These are phyloP conservation scores for Ypsolopha sequella DNA, from an alignment of 2,888 invertebrate genomes.

Conservation along the genomic window DNA sequence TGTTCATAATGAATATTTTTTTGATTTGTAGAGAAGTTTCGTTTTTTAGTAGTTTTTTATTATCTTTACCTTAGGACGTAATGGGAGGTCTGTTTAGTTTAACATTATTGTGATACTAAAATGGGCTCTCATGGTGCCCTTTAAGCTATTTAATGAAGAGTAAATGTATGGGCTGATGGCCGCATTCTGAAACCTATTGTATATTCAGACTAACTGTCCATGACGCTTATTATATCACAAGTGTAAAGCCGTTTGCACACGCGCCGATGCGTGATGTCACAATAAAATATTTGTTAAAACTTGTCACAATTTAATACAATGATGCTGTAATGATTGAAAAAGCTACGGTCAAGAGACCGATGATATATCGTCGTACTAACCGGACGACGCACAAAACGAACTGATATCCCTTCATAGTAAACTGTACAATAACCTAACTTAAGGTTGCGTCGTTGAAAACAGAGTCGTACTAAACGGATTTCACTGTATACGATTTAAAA, in stretches of 20 bases:
- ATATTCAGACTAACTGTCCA: neutral
- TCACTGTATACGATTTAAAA: too few species aligned
- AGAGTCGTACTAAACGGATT: too few species aligned
- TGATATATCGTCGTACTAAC: too few species aligned
- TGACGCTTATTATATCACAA: neutral
- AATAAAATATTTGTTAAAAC: too few species aligned
- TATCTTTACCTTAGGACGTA: conserved; percentile 22
- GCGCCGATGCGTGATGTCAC: conserved; percentile 3
- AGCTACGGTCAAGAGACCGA: too few species aligned
- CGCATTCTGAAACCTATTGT: neutral
- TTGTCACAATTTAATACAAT: too few species aligned
- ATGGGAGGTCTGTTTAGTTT: conserved; percentile 52
- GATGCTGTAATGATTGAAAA: too few species aligned
- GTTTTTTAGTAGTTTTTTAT: conserved; percentile 43
- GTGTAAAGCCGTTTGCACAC: too few species aligned
- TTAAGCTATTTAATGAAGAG: conserved; percentile 43
- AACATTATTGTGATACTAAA: conserved; percentile 62
- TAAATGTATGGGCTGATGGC: conserved; percentile 16
- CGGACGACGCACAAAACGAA: too few species aligned
- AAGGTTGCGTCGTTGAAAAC: too few species aligned
- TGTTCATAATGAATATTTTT: conserved; percentile 28
- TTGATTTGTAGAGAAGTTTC: conserved; percentile 36
- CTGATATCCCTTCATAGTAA: too few species aligned
- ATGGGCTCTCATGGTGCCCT: conserved; percentile 50
- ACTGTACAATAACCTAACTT: too few species aligned